Base-by-base conservation (phyloP, 1,140 invertebrate species). In the Apocrypta bakeri region DNA sequence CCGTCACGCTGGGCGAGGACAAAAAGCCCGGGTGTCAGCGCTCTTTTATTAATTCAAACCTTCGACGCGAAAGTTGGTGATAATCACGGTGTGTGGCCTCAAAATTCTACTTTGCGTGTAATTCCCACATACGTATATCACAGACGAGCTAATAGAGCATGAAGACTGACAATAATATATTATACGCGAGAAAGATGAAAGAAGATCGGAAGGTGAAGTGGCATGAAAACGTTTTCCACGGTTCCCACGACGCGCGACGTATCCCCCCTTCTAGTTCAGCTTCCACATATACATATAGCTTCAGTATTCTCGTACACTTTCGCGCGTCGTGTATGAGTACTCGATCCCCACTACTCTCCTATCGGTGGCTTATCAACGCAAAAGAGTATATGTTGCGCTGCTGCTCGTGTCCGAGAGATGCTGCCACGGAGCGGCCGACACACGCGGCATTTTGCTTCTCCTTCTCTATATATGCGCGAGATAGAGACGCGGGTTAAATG, bases 211-310 rank as follows among this genome's bases (percentile, higher is more conserved):
- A 71, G 74, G 74, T 64, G 64, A 83, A 85, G 88, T 87, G 90
- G 89, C 90, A 90, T 90, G 90, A 88, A 91, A 91, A 90, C 88
- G 87, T 90, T 92, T 92, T 91, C 90, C 91, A 89, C 86, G 89
- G 89, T 91, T 91, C 90, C 89, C 90, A 91, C 90, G 90, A 87
- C 86, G 85, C 86, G 85, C 88, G 85, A 89, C 88, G 88, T 87
- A 84, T 82, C 83, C 64, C 73, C 79, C 81, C 82, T 76, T 63
- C 73, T 24, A 74, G 84, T 83, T 77, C 77, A 82, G 85, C 75
- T 63, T 80, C 84, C 85, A 78, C 85, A 37, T 37, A 9, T 37
- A 9, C 33, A 37, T 9, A 9, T 9, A 37, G 33, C 33, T 4
- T 2, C 33, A 37, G 33, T 37, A 37, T 37, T 37, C n/a, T n/a